A percentile compares a stretch with the other conserved stretches of the same genome.
Conservation (phyloP, 1,140 invertebrate species). For the Temnothorax longispinosus region DNA sequence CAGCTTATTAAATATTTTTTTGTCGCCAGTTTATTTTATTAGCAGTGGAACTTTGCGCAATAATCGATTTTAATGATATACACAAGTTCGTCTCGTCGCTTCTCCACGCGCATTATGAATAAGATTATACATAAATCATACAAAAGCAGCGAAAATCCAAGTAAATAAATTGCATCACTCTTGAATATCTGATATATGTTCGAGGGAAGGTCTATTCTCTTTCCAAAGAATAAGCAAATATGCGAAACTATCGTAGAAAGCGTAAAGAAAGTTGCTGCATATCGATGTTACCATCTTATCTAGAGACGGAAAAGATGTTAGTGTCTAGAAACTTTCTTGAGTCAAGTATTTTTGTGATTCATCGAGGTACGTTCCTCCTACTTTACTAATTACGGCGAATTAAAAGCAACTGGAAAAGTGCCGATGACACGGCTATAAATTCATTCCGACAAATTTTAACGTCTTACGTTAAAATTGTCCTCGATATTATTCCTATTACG, state of each 20-base stretch:
- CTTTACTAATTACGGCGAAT: constrained; percentile 52
- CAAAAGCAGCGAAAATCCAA: background rate
- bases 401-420: constrained; percentile 40
- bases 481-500: constrained; percentile 22
- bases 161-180: constrained; percentile 23
- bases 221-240: constrained; percentile 15
- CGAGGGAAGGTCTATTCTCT: background rate
- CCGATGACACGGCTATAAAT: constrained; percentile 29
- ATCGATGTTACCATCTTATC: constrained; percentile 37
- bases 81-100: background rate
- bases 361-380: background rate
- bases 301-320: constrained; percentile 41
- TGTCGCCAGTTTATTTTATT: background rate
- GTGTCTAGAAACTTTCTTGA: constrained; percentile 38
- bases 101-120: background rate
- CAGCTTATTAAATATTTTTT: background rate
- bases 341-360: constrained; percentile 18
- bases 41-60: background rate
- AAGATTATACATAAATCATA: constrained; percentile 19
- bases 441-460: background rate
- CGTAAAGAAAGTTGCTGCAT: constrained; percentile 49
- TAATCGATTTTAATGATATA: background rate
- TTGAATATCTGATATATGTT: background rate
- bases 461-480: constrained; percentile 22
- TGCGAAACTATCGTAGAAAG: constrained; percentile 30